Evolutionary conservation across 1,140 invertebrate species (phyloP).

Genomic region (Eupristina koningsbergeri): DNA sequence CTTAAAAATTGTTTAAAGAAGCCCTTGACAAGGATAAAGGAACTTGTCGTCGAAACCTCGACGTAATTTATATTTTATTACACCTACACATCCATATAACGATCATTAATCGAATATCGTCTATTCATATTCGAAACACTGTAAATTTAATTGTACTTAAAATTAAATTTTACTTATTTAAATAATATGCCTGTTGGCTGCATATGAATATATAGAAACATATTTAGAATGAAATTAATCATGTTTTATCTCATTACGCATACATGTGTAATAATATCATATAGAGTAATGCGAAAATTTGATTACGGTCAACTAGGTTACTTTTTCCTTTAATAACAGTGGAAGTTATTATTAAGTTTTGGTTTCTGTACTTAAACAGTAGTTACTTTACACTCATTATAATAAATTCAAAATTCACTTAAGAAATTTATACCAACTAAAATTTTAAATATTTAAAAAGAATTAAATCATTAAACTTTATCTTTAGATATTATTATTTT

Average conservation of each 20-base stretch:
- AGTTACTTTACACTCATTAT: conserved; percentile 41
- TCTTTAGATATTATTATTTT: not conserved
- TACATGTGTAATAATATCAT: not conserved
- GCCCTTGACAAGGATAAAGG: no score
- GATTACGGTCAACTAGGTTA: conserved; percentile 11
- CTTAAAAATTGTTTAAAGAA: no score
- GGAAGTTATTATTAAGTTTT: conserved; percentile 26
- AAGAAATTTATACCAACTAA: not conserved
- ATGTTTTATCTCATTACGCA: not conserved
- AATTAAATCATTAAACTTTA: not conserved
- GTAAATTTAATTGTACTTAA: no score
- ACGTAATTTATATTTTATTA: no score
- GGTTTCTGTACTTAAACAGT: not conserved
- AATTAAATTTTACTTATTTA: no score
- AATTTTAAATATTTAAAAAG: not conserved
- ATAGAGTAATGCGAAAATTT: not conserved
- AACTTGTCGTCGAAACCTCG: no score
- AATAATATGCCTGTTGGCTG: no score
- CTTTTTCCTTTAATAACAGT: conserved; percentile 26
- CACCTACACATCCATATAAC: no score
- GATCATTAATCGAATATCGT: no score
- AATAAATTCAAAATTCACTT: conserved; percentile 21
- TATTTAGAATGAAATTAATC: no score
- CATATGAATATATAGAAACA: no score
- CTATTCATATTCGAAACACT: no score